Evolutionary conservation across 1,140 invertebrate species (phyloP).

Genomic region (Heliconius congener): DNA sequence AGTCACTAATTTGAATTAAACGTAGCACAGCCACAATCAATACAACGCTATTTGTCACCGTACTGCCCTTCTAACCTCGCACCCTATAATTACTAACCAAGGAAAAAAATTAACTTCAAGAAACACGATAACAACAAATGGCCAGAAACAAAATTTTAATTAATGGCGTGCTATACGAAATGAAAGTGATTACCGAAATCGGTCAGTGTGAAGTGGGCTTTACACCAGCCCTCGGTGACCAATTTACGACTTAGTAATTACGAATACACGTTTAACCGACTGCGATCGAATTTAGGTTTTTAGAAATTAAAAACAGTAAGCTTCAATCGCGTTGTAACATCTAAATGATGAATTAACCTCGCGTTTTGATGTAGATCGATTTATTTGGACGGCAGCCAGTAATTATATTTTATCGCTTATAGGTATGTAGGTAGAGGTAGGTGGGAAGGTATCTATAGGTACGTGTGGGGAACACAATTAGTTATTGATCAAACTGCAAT

Average conservation of each 20-base stretch:
- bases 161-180: conserved; percentile 79
- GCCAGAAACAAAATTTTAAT: conserved; percentile 81
- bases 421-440: no score
- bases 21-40: conserved; percentile 68
- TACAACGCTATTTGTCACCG: conserved; percentile 79
- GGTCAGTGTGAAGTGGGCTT: conserved; percentile 52
- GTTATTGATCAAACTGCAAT: conserved; percentile 79
- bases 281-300: conserved; percentile 58
- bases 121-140: conserved; percentile 79
- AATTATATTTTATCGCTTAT: conserved; percentile 78
- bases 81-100: conserved; percentile 74
- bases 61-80: conserved; percentile 73
- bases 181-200: conserved; percentile 79
- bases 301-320: conserved; percentile 79
- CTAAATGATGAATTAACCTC: conserved; percentile 80
- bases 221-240: conserved; percentile 54
- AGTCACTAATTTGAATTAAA: conserved; percentile 73
- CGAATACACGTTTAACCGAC: conserved; percentile 68
- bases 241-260: conserved; percentile 76
- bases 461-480: conserved; percentile 79
- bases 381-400: conserved; percentile 79
- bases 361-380: conserved; percentile 79
- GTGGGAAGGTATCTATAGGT: no score
- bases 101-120: conserved; percentile 76
- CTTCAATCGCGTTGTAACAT: conserved; percentile 78